Conservation (phyloP, 2,888 invertebrate species). For the Rhagophthalmus giganteus region DNA sequence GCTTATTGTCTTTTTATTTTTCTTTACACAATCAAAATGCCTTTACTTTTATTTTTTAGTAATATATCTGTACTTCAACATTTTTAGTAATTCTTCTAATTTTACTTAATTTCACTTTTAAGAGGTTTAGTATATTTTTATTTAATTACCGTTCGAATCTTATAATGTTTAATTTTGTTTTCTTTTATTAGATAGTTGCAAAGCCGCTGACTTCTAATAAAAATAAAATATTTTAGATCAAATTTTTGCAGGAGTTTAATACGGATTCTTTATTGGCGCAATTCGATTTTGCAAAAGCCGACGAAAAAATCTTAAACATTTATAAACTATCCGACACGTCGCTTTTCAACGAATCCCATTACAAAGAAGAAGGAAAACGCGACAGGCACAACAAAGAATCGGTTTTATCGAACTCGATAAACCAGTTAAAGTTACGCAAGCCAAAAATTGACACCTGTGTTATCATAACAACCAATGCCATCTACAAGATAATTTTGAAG, state of each 20-base stretch:
- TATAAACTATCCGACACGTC: conserved; percentile 57
- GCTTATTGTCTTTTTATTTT: too few species aligned
- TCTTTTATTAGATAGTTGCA: too few species aligned
- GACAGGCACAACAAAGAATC: conserved; percentile 46
- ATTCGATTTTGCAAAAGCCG: conserved; percentile 58
- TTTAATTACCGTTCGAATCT: too few species aligned
- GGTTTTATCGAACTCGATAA: conserved; percentile 54
- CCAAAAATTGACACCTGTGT: conserved; percentile 62
- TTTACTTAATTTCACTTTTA: too few species aligned
- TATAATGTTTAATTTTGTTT: too few species aligned
- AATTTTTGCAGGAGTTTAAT: conserved; percentile 63
- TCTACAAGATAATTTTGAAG: conserved; percentile 64
- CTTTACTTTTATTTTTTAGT: too few species aligned
- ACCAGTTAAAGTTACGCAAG: conserved; percentile 56
- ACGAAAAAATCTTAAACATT: conserved; percentile 58
- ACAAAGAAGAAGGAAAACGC: conserved; percentile 44
- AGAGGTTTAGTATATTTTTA: too few species aligned
- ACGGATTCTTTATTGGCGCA: conserved; percentile 61
- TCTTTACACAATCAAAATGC: too few species aligned
- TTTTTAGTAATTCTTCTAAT: too few species aligned
- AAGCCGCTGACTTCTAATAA: too few species aligned
- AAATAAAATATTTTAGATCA: too few species aligned
- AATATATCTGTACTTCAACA: too few species aligned
- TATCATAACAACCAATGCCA: conserved; percentile 62
- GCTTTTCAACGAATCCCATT: conserved; percentile 42